Conservation (phyloP, 2,888 invertebrate species). For the Diarsia brunnea region DNA sequence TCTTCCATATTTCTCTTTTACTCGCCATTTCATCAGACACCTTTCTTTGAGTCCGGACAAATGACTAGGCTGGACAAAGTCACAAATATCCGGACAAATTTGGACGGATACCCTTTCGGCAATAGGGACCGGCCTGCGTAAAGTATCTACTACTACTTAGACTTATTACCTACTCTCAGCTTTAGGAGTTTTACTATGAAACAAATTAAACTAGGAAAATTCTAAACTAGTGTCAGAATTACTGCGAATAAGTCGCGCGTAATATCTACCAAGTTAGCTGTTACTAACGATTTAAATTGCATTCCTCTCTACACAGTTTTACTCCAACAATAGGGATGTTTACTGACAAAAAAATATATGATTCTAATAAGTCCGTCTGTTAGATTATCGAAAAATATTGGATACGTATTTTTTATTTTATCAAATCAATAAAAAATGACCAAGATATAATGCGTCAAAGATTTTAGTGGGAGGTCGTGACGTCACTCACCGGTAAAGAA, state of each 20-base stretch:
- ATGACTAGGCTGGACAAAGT: not conserved
- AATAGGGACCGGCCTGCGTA: not conserved
- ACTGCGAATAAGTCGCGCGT: slow-evolving; percentile 1
- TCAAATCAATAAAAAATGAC: too few relatives aligned
- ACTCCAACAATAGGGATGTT: slow-evolving; percentile 36
- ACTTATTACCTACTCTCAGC: too few relatives aligned
- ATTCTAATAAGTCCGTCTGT: too few relatives aligned
- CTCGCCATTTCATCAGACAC: too few relatives aligned
- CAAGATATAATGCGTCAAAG: too few relatives aligned
- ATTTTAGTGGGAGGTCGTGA: too few relatives aligned
- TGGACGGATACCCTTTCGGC: not conserved
- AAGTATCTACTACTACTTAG: not conserved
- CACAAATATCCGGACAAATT: not conserved
- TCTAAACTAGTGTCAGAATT: slow-evolving; percentile 1
- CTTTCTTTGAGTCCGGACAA: not conserved
- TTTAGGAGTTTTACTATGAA: not conserved
- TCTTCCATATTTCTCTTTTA: too few relatives aligned
- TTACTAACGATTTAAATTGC: slow-evolving; percentile 29
- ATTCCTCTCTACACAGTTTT: slow-evolving; percentile 35
- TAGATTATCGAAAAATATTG: too few relatives aligned
- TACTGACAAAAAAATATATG: too few relatives aligned
- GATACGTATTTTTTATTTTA: too few relatives aligned
- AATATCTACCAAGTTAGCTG: slow-evolving; percentile 14
- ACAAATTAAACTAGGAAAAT: not conserved
- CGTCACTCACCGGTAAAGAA: too few relatives aligned